Percentiles rank a stretch among this genome's conserved stretches.
Conservation (phyloP, 2,888 invertebrate species). For the Oscheius onirici region DNA sequence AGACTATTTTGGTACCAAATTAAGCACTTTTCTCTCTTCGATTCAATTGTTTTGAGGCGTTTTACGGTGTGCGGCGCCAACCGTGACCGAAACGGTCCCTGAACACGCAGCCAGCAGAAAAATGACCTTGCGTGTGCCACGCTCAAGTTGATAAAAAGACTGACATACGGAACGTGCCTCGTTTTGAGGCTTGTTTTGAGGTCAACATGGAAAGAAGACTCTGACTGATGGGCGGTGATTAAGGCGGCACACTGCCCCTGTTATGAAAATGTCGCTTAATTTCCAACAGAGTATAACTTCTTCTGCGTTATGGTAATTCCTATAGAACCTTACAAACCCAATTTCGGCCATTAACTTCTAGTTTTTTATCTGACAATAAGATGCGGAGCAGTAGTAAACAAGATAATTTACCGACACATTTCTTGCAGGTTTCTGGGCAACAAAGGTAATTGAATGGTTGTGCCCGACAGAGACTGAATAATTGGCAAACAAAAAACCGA, state of each 20-base stretch:
- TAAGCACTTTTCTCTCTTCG: neutral
- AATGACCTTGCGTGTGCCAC: conserved; percentile 14
- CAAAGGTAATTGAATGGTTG: too few relatives aligned
- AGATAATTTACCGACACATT: too few relatives aligned
- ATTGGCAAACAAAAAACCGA: too few relatives aligned
- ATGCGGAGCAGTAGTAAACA: too few relatives aligned
- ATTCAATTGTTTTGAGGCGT: conserved; percentile 21
- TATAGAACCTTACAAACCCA: too few relatives aligned
- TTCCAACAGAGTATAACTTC: too few relatives aligned
- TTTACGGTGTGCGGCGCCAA: neutral
- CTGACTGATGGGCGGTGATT: conserved; percentile 1
- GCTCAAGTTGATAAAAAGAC: conserved; percentile 16
- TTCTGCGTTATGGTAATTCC: too few relatives aligned
- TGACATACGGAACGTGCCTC: conserved; percentile 9
- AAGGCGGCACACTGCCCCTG: neutral
- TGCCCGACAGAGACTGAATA: too few relatives aligned
- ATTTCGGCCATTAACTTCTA: too few relatives aligned
- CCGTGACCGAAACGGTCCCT: conserved; percentile 21
- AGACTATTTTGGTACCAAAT: neutral
- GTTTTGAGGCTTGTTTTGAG: neutral
- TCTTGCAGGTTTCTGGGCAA: too few relatives aligned
- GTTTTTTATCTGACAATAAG: too few relatives aligned
- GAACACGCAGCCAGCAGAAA: conserved; percentile 5
- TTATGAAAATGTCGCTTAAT: too few relatives aligned
- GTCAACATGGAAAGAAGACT: neutral